Conservation (phyloP, 2,888 invertebrate species). For the Ophioninae sp. region DNA sequence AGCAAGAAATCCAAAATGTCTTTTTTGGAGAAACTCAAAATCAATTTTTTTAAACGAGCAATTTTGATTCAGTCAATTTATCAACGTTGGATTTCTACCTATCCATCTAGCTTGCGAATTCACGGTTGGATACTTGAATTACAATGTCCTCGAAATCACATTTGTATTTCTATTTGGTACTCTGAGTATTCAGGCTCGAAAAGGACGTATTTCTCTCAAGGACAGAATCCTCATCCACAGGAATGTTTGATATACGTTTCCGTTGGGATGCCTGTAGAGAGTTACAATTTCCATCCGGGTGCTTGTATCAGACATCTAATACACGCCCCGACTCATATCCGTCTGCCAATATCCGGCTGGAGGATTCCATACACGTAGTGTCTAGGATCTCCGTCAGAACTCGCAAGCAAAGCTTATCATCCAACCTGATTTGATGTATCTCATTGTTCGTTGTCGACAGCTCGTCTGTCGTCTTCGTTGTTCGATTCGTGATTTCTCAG, state of each 20-base stretch:
- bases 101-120: too few species aligned
- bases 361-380: conserved; percentile 15
- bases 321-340: conserved; percentile 35
- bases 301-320: conserved; percentile 28
- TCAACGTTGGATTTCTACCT: too few species aligned
- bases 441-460: conserved; percentile 50
- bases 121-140: too few species aligned
- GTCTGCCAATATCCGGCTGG: conserved; percentile 46
- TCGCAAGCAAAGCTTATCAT: conserved; percentile 12
- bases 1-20: too few species aligned
- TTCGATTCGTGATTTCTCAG: conserved; percentile 15
- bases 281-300: conserved; percentile 23
- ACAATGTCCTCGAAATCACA: too few species aligned
- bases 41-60: too few species aligned
- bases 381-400: conserved; percentile 13
- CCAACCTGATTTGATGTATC: conserved; percentile 24
- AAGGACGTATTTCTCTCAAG: too few species aligned
- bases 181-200: neutral
- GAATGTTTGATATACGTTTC: conserved; percentile 11
- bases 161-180: too few species aligned
- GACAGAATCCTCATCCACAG: neutral
- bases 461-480: conserved; percentile 24
- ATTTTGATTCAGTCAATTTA: too few species aligned
- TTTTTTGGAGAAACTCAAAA: neutral
- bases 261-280: neutral